A percentile compares a stretch with the other conserved stretches of the same genome.
These are phyloP conservation scores for Trialeurodes vaporariorum DNA, from an alignment of 1,140 invertebrate species.

Conservation along the genomic window DNA sequence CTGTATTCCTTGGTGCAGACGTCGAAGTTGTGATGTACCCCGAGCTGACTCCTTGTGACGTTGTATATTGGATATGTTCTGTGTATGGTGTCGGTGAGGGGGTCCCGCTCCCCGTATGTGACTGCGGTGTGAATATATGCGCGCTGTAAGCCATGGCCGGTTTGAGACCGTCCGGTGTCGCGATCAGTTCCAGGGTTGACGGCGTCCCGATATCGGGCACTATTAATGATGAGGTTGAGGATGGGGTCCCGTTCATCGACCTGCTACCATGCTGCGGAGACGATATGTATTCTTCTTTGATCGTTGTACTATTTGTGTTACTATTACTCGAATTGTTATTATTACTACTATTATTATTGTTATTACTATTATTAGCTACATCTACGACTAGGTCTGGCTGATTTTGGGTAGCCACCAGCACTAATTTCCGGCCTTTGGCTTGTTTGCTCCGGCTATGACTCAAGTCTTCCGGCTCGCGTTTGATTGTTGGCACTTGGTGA, in stretches of 20 bases:
- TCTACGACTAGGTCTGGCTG: conserved; percentile 37
- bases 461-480: conserved; percentile 53
- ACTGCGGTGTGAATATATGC: conserved; percentile 36
- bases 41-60: conserved; percentile 35
- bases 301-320: conserved; percentile 25
- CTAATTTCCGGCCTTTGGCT: conserved; percentile 30
- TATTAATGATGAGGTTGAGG: conserved; percentile 38
- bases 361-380: conserved; percentile 33
- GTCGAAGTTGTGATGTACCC: conserved; percentile 30
- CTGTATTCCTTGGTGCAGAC: conserved; percentile 22
- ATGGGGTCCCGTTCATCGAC: conserved; percentile 38
- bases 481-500: conserved; percentile 40
- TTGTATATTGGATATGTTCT: conserved; percentile 39
- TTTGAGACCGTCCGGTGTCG: conserved; percentile 39
- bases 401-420: conserved; percentile 32
- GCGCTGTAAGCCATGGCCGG: conserved; percentile 32
- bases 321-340: conserved; percentile 10
- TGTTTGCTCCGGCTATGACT: conserved; percentile 37
- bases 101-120: conserved; percentile 33
- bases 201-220: conserved; percentile 31
- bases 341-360: conserved; percentile 11
- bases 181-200: conserved; percentile 39
- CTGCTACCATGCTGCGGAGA: conserved; percentile 37
- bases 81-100: conserved; percentile 44
- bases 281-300: conserved; percentile 37